phyloP scores from a whole-genome alignment of 2,113 vertebrate genomes.

The Eidolon helvum region DNA sequence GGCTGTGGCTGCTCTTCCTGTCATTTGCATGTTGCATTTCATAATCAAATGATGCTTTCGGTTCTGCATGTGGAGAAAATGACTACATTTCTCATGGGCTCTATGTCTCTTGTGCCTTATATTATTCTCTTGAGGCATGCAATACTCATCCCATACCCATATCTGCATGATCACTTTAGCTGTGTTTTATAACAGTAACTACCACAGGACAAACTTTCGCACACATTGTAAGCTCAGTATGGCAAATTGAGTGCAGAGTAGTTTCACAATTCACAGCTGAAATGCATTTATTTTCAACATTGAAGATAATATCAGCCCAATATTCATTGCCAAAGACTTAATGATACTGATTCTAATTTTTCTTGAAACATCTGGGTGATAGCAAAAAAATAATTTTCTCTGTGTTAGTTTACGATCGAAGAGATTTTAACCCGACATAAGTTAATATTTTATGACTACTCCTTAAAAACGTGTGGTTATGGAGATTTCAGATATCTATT shows the following conservation, averaged over 20 bases:
- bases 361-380: not conserved
- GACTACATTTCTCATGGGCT: not conserved
- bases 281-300: constrained; percentile 11
- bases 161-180: constrained; percentile 11
- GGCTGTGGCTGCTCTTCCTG: not conserved
- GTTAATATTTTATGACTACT: not conserved
- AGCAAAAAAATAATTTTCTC: not conserved
- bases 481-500: not conserved
- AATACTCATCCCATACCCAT: not conserved
- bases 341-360: not conserved
- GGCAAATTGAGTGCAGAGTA: not conserved
- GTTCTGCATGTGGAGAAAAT: not conserved
- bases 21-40: not conserved
- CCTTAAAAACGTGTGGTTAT: not conserved
- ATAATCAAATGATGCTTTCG: not conserved
- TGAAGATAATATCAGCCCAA: not conserved
- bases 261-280: not conserved
- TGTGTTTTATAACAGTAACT: constrained; percentile 46
- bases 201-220: not conserved
- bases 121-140: not conserved
- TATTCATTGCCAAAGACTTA: not conserved
- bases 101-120: not conserved
- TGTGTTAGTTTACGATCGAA: not conserved
- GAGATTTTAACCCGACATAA: not conserved
- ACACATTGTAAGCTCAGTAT: not conserved